Evolutionary conservation across 2,113 vertebrate genomes (phyloP).

Genomic region (Oxyruncus cristatus): DNA sequence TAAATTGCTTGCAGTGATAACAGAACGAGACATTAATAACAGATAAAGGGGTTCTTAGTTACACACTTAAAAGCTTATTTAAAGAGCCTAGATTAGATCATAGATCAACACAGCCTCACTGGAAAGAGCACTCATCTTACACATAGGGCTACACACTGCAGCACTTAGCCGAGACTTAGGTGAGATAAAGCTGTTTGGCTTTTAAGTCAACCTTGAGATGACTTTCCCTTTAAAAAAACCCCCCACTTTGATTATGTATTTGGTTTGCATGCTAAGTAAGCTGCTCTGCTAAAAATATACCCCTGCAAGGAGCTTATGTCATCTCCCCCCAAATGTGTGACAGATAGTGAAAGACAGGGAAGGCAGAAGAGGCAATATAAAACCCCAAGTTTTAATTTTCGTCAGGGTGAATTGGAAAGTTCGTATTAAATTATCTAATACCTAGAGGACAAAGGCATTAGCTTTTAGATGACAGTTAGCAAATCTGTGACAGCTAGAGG

Average conservation of each 20-base stretch:
- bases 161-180: not conserved
- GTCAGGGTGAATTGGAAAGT: not conserved
- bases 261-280: constrained; percentile 57
- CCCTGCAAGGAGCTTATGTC: constrained; percentile 25
- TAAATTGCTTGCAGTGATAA: constrained; percentile 59
- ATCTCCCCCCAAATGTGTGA: not conserved
- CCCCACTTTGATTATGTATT: constrained; percentile 29
- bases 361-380: not conserved
- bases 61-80: constrained; percentile 65
- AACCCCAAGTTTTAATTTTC: not conserved
- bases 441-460: not conserved
- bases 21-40: constrained; percentile 55
- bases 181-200: constrained; percentile 66
- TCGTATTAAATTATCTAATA: not conserved
- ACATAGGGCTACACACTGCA: not conserved
- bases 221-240: constrained; percentile 54
- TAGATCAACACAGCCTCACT: constrained; percentile 49
- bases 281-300: constrained; percentile 44
- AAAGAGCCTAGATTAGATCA: constrained; percentile 51
- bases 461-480: not conserved
- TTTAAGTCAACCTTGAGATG: constrained; percentile 68
- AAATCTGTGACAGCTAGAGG: not conserved
- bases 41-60: constrained; percentile 43
- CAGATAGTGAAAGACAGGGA: not conserved
- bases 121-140: constrained; percentile 42